phyloP scores from a whole-genome alignment of 2,888 invertebrate genomes.

The Epiblema foenella region DNA sequence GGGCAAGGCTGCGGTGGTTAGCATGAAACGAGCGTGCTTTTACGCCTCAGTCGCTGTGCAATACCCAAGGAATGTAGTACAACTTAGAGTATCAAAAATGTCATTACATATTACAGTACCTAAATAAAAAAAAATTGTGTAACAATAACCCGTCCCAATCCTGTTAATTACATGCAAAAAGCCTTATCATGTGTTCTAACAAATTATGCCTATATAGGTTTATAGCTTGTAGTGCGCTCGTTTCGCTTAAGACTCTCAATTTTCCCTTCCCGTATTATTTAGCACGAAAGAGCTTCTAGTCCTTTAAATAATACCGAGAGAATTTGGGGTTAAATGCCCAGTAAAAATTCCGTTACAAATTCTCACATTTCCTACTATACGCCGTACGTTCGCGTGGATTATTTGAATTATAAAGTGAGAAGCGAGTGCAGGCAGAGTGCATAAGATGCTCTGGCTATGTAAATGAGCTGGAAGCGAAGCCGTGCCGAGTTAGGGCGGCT shows the following conservation, averaged over 20 bases:
- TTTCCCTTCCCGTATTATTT: conserved; percentile 45
- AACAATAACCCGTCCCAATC: not conserved
- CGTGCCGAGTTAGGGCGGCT: conserved; percentile 61
- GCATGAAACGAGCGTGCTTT: conserved; percentile 51
- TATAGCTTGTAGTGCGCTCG: conserved; percentile 8
- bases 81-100: not conserved
- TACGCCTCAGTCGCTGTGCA: conserved; percentile 40
- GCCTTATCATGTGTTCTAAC: not conserved
- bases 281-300: conserved; percentile 46
- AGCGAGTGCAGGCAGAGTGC: conserved; percentile 78
- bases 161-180: not conserved
- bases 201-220: conserved; percentile 17
- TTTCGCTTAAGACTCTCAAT: conserved; percentile 36
- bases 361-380: conserved; percentile 79
- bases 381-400: conserved; percentile 67
- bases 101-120: not conserved
- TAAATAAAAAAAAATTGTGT: too few relatives aligned
- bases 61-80: conserved; percentile 37
- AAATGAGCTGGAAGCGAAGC: conserved; percentile 73
- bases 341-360: conserved; percentile 78
- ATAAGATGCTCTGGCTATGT: conserved; percentile 76
- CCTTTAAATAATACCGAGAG: conserved; percentile 42
- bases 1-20: conserved; percentile 71
- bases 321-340: conserved; percentile 46
- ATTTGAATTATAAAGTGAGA: conserved; percentile 83